Conservation (phyloP, 2,888 invertebrate genomes). For the Eurois occulta region DNA sequence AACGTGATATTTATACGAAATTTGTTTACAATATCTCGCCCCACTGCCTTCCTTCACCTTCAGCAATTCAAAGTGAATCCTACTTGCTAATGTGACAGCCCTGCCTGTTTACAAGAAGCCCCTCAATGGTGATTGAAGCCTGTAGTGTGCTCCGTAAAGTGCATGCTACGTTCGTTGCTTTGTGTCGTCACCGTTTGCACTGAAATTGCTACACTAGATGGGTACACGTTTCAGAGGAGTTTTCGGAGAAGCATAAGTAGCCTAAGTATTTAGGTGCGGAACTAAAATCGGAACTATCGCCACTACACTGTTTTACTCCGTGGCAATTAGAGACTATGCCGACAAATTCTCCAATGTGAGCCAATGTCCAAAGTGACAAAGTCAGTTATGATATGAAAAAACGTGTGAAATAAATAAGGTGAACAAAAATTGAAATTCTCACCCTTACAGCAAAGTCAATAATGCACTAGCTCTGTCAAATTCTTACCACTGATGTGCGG, state of each 20-base stretch:
- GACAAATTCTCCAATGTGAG: too few relatives aligned
- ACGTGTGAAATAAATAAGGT: neutral
- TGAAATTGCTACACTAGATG: neutral
- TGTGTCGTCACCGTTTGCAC: neutral
- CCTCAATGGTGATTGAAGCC: neutral
- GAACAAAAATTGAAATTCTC: neutral
- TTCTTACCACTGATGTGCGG: neutral
- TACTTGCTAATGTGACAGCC: slow-evolving; percentile 5
- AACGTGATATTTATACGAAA: neutral
- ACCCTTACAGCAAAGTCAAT: neutral
- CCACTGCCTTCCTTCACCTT: neutral
- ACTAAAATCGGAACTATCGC: neutral
- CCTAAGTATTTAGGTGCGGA: neutral
- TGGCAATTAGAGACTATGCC: too few relatives aligned
- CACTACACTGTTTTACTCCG: neutral
- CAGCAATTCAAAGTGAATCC: neutral
- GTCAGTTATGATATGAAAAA: too few relatives aligned
- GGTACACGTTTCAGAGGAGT: neutral
- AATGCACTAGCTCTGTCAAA: neutral
- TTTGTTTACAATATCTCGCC: neutral
- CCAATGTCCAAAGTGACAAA: too few relatives aligned
- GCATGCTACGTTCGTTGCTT: neutral
- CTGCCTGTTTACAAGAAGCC: neutral
- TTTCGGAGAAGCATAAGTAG: too few relatives aligned
- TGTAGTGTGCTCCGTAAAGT: slow-evolving; percentile 6